Evolutionary conservation across 2,113 vertebrate genomes (phyloP).

Genomic region (Podarcis raffonei): DNA sequence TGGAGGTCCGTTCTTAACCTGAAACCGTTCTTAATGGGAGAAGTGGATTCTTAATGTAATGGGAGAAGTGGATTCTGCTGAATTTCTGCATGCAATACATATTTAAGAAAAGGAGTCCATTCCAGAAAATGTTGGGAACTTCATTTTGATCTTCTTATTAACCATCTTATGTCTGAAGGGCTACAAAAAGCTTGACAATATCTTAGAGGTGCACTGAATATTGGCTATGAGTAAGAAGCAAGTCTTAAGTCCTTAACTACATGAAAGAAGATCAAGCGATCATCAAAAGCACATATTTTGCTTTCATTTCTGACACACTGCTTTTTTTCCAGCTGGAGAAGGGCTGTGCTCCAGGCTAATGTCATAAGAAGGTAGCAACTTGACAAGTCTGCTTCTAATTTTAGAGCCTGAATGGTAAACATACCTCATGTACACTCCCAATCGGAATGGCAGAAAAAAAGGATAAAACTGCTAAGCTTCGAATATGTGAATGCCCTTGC

Average conservation of each 20-base stretch:
- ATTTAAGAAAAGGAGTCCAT: accelerated
- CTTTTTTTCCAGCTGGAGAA: background rate
- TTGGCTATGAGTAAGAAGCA: background rate
- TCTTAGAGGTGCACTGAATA: background rate
- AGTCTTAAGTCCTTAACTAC: background rate
- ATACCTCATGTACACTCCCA: background rate
- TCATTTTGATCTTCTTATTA: background rate
- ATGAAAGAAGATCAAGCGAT: background rate
- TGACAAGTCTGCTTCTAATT: constrained; percentile 6
- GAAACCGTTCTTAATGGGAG: no score
- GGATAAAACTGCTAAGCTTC: background rate
- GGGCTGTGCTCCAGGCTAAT: background rate
- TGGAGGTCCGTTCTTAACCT: no score
- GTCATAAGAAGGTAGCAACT: background rate
- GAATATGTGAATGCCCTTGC: background rate
- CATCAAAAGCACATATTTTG: background rate
- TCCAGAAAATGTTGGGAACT: background rate
- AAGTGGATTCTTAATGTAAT: no score
- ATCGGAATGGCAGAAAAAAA: background rate
- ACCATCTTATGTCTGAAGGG: no score
- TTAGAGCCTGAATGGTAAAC: constrained; percentile 11
- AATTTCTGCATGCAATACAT: background rate
- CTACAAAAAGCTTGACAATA: no score
- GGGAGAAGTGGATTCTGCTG: background rate
- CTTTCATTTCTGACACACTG: background rate